These are phyloP conservation scores for Conistra vaccinii DNA, from an alignment of 2,888 invertebrate genomes.

Conservation along the genomic window DNA sequence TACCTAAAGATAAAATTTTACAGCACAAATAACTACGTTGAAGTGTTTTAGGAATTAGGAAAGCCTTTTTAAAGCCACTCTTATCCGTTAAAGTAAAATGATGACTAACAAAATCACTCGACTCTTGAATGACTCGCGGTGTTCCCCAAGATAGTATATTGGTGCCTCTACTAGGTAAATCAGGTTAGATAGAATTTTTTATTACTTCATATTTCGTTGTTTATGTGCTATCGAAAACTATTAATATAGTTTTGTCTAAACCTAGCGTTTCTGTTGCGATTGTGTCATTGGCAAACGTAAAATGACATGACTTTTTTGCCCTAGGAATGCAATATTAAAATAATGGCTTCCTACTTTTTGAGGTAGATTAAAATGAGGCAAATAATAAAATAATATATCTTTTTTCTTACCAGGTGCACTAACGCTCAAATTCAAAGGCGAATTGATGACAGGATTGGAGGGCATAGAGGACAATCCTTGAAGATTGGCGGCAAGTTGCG, in stretches of 20 bases:
- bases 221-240: not conserved
- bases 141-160: constrained; percentile 16
- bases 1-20: not conserved
- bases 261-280: not conserved
- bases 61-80: not conserved
- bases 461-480: constrained; percentile 95
- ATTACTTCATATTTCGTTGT: not conserved
- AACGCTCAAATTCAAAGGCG: constrained; percentile 96
- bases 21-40: not conserved
- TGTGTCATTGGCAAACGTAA: not conserved
- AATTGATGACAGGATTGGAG: constrained; percentile 93
- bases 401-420: constrained; percentile 88
- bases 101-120: not conserved
- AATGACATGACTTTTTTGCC: not conserved
- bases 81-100: not conserved
- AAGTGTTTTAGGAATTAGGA: not conserved
- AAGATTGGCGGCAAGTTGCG: constrained; percentile 92
- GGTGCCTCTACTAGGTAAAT: not conserved
- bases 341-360: too few relatives aligned
- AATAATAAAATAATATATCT: not conserved
- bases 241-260: not conserved
- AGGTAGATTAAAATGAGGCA: not conserved
- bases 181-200: not conserved
- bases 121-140: not conserved
- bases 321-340: not conserved